Evolutionary conservation across 2,888 invertebrate genomes (phyloP), one percentile per base, ranked within the genome.

Genomic region (Tiliacea aurago): DNA sequence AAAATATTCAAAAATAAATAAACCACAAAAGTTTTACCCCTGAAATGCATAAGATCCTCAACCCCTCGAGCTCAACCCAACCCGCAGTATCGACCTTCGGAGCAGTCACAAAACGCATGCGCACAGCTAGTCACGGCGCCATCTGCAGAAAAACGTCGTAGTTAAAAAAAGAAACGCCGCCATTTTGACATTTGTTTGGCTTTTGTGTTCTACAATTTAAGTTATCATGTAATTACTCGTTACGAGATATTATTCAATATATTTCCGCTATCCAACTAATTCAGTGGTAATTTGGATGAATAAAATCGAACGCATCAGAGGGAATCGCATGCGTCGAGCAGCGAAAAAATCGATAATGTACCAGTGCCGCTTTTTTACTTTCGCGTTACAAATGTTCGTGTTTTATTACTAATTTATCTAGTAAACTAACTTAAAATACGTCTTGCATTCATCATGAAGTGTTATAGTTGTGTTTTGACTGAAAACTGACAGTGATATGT

Each of bases 111-210:
- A 93, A 94, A 94, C 95, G 95, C 95, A 95, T 95, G 95, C 95
- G 95, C 92, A 80, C 73, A 70, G 67, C 85, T 76, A 47, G 55
- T 55, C 66, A 70, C 72, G 88, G 90, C 95, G 95, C 95, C 95
- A 92, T 94, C 95, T 95, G 88, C 88, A 90, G 89, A 87, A 86
- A 90, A 89, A 72, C 53, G 49, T 71, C 55, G 85, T 75, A 89
- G 89, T 73, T 86, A 86, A 78, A 91, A 82, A 88, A 91, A 90
- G 90, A 92, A 90, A 91, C 94, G 96, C 96, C 96, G 96, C 96
- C 96, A 96, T 96, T 96, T 96, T 96, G 95, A 96, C 96, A 95
- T 96, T 96, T 96, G 96, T 95, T 96, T 95, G 93, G 96, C 95
- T 96, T 93, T 96, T 96, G 95, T 95, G 94, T 96, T 94, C 90